Evolutionary conservation across 2,888 invertebrate species (phyloP).

Genomic region (Sinelater perroti): DNA sequence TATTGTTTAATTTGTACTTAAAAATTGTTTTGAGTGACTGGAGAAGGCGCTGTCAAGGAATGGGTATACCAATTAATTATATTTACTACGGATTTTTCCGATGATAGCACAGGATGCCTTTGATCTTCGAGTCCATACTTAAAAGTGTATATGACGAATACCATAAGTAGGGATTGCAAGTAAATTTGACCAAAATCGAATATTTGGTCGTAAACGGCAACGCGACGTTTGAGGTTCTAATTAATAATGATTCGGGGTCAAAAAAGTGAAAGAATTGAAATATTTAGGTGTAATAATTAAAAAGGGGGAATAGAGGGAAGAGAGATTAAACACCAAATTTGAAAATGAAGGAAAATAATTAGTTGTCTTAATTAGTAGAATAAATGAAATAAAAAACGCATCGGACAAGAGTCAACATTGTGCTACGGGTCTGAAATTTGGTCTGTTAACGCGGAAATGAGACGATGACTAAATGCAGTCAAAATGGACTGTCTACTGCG

Average conservation of each 20-base stretch:
- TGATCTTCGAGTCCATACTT: neutral
- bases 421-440: neutral
- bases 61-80: too few relatives aligned
- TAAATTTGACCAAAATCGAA: neutral
- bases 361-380: neutral
- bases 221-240: neutral
- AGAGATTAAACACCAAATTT: slow-evolving; percentile 3
- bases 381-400: too few relatives aligned
- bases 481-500: neutral
- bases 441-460: neutral
- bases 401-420: neutral
- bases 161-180: neutral
- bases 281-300: neutral
- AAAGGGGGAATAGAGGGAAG: neutral
- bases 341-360: neutral
- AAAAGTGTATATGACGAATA: neutral
- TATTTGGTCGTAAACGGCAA: neutral
- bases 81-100: too few relatives aligned
- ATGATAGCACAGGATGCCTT: too few relatives aligned
- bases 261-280: neutral
- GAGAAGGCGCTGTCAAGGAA: too few relatives aligned
- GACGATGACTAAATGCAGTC: neutral
- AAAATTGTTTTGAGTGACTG: too few relatives aligned
- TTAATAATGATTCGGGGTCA: neutral
- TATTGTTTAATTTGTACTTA: too few relatives aligned